phyloP scores from a whole-genome alignment of 2,113 vertebrate species.

The Melanotaenia duboulayi region DNA sequence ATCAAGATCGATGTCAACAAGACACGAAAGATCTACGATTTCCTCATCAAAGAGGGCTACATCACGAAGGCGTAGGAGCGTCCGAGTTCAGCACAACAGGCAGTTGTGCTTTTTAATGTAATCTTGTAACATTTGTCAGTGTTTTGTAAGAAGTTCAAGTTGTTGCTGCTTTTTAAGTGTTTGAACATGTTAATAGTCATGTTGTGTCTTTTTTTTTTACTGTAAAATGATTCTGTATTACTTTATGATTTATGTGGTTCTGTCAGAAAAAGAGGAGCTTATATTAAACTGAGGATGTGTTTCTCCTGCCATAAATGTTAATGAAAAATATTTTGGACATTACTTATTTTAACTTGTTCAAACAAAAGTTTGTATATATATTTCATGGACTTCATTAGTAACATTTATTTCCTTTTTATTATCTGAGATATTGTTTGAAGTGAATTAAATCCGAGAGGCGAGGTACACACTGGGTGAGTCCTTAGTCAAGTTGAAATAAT shows the following conservation, averaged over 20 bases:
- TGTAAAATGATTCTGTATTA: background rate
- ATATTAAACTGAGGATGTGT: slow-evolving; percentile 32
- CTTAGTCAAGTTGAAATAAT: too few species aligned
- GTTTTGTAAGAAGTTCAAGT: slow-evolving; percentile 32
- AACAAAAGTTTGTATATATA: too few species aligned
- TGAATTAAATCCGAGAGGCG: too few species aligned
- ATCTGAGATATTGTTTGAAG: too few species aligned
- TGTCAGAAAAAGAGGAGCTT: slow-evolving; percentile 27
- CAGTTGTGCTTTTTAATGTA: slow-evolving; percentile 6
- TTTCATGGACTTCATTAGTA: too few species aligned
- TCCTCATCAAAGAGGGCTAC: slow-evolving; percentile 96
- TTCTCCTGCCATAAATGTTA: slow-evolving; percentile 54
- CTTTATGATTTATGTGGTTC: slow-evolving; percentile 29
- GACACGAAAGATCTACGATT: slow-evolving; percentile 98
- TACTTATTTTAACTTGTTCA: background rate
- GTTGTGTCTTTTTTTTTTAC: slow-evolving; percentile 9
- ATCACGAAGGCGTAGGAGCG: slow-evolving; percentile 91
- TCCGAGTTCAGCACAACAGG: background rate
- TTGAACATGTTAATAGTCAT: slow-evolving; percentile 30
- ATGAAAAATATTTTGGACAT: background rate
- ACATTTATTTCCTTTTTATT: too few species aligned
- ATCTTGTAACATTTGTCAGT: slow-evolving; percentile 14
- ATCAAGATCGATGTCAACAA: slow-evolving; percentile 99
- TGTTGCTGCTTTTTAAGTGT: slow-evolving; percentile 36
- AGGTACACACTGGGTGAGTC: too few species aligned